A percentile compares a stretch with the other conserved stretches of the same genome.
Evolutionary conservation across 2,113 vertebrate genomes (phyloP).

Genomic region (Syngnathus typhle): DNA sequence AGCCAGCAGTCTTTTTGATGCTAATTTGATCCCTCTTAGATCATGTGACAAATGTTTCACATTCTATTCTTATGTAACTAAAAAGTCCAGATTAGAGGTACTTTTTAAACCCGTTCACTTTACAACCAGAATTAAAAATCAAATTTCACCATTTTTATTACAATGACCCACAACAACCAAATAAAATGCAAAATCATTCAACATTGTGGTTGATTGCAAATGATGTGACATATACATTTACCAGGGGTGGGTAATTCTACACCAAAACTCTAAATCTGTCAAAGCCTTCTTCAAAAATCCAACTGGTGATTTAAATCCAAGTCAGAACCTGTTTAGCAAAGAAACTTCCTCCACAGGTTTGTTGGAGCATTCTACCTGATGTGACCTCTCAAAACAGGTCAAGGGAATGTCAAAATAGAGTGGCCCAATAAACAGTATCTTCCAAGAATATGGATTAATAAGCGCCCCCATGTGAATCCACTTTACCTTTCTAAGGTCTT

Average conservation of each 20-base stretch:
- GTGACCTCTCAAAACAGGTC: not conserved
- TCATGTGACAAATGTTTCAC: not conserved
- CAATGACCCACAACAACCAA: too few species aligned
- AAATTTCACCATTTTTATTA: too few species aligned
- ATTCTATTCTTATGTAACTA: not conserved
- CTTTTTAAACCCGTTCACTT: too few species aligned
- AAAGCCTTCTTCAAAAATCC: too few species aligned
- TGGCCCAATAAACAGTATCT: constrained; percentile 1
- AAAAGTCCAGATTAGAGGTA: not conserved
- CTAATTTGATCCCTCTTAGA: too few species aligned
- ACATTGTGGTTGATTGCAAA: not conserved
- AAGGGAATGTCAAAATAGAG: not conserved
- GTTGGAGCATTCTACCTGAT: not conserved
- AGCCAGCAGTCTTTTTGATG: too few species aligned
- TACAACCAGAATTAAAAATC: not conserved
- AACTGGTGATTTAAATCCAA: too few species aligned
- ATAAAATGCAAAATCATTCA: not conserved
- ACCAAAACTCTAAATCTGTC: too few species aligned
- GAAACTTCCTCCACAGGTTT: too few species aligned
- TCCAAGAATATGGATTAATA: constrained; percentile 21
- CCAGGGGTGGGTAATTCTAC: not conserved
- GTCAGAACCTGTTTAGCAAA: too few species aligned
- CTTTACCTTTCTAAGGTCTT: constrained; percentile 17
- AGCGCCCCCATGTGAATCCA: constrained; percentile 30
- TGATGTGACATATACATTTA: not conserved